phyloP scores from a whole-genome alignment of 2,888 invertebrate species.

The Odontocerum albicorne region DNA sequence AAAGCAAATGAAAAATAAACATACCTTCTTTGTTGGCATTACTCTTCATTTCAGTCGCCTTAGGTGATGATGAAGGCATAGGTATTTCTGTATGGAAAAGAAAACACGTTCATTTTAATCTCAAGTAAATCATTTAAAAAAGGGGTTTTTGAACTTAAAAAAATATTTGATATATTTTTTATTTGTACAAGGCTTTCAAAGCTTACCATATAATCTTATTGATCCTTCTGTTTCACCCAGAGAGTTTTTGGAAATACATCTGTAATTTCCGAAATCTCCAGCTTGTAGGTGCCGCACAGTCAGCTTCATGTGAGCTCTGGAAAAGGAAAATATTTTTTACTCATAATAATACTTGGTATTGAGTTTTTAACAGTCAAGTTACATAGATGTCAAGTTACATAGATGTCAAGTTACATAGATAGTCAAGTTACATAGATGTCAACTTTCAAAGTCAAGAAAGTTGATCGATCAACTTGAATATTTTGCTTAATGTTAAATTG shows the following conservation, averaged over 20 bases:
- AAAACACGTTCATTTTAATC: too few relatives aligned
- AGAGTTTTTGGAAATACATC: constrained; percentile 92
- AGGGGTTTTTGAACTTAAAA: too few relatives aligned
- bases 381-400: neutral
- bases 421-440: neutral
- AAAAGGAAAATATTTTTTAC: constrained; percentile 31
- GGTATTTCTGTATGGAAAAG: constrained; percentile 80
- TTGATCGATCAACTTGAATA: too few relatives aligned
- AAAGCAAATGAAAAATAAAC: too few relatives aligned
- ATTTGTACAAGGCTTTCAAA: too few relatives aligned
- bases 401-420: neutral
- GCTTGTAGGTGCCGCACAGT: constrained; percentile 81
- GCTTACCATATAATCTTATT: constrained; percentile 85
- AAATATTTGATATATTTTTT: too few relatives aligned
- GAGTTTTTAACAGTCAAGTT: constrained; percentile 3
- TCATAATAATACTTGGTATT: neutral
- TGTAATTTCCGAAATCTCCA: constrained; percentile 87
- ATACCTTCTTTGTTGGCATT: constrained; percentile 75
- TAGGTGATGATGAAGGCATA: constrained; percentile 82
- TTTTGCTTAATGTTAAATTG: too few relatives aligned
- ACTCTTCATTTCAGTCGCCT: constrained; percentile 80
- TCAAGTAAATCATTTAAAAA: too few relatives aligned
- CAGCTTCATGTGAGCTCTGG: constrained; percentile 83
- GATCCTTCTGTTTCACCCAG: constrained; percentile 92
- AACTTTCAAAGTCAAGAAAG: too few relatives aligned